Base-by-base conservation (phyloP, 2,113 vertebrate genomes). In the Neotoma lepida region DNA sequence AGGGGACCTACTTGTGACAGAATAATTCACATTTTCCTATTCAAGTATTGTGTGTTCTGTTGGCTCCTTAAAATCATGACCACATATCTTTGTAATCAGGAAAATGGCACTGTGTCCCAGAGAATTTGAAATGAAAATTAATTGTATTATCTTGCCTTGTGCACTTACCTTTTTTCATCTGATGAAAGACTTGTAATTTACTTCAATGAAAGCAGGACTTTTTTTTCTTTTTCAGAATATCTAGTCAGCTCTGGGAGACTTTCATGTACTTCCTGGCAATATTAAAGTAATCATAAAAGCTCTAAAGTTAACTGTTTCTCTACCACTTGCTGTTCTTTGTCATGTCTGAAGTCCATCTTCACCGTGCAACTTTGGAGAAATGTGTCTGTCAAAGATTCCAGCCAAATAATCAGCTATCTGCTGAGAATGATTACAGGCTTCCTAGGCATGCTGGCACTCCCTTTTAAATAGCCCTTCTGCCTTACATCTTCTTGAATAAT, bases 191-290 rank as follows among this genome's bases (percentile, higher is more conserved):
- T 86, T 91, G 28, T 68, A 92, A 97, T 91, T 90, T 94, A 91
- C 80, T 88, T 77, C 63, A 96, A 86, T 86, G 73, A 95, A 91
- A 90, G 76, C n/a, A 89, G 61, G 78, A 78, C 91, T 95, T 96
- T 97, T 94, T 92, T 61, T 84, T 54, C 13, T 3, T 68, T 51
- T 46, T n/a, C 58, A 91, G 96, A 96, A 92, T 94, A 95, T 96
- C 74, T 96, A 94, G 92, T 96, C 95, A 94, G 89, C 64, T 90
- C 85, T 85, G 0, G 49, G 97, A 93, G 51, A 44, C 87, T 97
- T 98, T 96, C 90, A 97, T 96, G 90, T 97, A 93, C 82, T 98
- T 95, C 94, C 97, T 97, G 92, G 92, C 80, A 94, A 96, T 96
- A 96, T 91, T 96, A 97, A 96, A 97, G 94, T 95, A 95, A 92